Base-by-base conservation (phyloP, 2,888 invertebrate genomes). In the Branchipolynoe longqiensis region DNA sequence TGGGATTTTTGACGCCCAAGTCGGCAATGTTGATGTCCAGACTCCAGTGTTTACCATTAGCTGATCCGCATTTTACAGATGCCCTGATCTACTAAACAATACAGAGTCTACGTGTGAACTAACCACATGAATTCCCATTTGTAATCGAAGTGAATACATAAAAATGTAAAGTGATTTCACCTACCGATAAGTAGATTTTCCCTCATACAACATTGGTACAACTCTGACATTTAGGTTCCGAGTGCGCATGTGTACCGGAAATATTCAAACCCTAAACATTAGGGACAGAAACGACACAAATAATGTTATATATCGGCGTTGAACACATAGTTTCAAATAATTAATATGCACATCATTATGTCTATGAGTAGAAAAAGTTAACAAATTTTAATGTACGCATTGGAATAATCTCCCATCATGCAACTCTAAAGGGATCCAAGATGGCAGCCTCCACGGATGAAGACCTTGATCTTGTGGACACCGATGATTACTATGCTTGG, bases 401-500 rank as follows among this genome's bases (percentile, higher is more conserved):
- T 12, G 14, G 2, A 38, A 4, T 33, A 38, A 14, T 33, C 38
- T n/a, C 41, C 78, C 78, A 78, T 41, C 41, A 78, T 41, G 41
- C 78, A 74, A 3, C 78, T 1, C 22, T 33, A 6, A 14, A 1
- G 2, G 48, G 38, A 56, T 84, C 59, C 74, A 87, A 87, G 31
- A 87, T 87, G 87, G 86, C 87, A 78, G 86, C 87, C 58, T 82
- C 86, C 74, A 85, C 82, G 81, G 87, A 86, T 25, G 87, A 83
- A 38, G 86, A 85, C 48, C 56, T 56, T 85, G 88, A 89, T 85
- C 85, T 89, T 64, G 82, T 86, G 22, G 89, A 87, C 3, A 64
- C 48, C 28, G 88, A 87, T 62, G 88, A 89, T 86, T 89, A 89
- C 85, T 89, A 89, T 73, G 88, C 89, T 12, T 88, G 88, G 87